Base-by-base conservation (phyloP, 2,797 vertebrate genomes). In the Enteromius treurensis region DNA sequence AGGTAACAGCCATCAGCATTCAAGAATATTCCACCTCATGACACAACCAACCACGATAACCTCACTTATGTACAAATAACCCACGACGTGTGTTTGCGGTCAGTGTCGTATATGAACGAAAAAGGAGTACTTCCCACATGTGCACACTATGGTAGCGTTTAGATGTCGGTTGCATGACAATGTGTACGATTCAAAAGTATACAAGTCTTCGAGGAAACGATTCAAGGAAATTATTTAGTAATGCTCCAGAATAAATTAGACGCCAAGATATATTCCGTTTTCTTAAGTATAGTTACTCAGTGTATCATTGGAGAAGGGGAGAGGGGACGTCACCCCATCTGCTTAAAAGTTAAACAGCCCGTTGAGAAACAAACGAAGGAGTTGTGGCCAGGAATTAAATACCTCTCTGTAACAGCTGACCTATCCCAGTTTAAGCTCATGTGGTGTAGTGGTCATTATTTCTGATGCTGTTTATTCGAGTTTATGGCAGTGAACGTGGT, bases 281-380 rank as follows among this genome's bases (percentile, higher is more conserved):
- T 89, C 73, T 90, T 87, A 86, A 81, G 81, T 91, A 87, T 88
- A 88, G 87, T 90, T 92, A 91, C 89, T 93, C 93, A 93, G 93
- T 95, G 93, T 94, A 91, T 94, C 90, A 93, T 92, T 93, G 90
- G 92, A 93, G 91, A 93, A 90, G 92, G 90, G 92, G 90, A 93
- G 93, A 92, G 93, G 91, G 91, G 92, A 91, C 78, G 86, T 90
- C 90, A 87, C 90, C 77, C 93, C 88, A 92, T 90, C 92, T 87
- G 90, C 89, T 91, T 86, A 94, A 94, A 92, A 94, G 92, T 93
- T 92, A 93, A 92, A 91, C 89, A 93, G 92, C 91, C 93, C 91
- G 92, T 92, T 93, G 91, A 92, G 92, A 92, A 92, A 91, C 90
- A 88, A 92, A 90, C 91, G 91, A 91, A 92, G 14, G 75, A 77